Conservation (phyloP, 2,888 invertebrate genomes). For the Trachelus stipa region DNA sequence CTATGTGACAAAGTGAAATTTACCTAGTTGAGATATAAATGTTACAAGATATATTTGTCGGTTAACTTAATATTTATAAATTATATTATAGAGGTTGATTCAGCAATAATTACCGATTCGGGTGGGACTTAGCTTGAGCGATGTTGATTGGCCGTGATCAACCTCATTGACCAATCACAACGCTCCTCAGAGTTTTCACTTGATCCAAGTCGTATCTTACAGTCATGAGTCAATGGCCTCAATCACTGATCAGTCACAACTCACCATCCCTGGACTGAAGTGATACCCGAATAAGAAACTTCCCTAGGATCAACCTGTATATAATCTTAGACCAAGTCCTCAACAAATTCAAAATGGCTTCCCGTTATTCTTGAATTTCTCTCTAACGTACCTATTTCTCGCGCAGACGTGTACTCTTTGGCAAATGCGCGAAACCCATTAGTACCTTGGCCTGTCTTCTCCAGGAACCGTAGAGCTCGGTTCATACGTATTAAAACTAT, state of each 20-base stretch:
- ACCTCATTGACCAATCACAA: background rate
- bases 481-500: background rate
- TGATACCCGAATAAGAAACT: background rate
- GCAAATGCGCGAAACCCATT: background rate
- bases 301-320: background rate
- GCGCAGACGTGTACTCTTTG: background rate
- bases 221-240: background rate
- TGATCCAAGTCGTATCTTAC: background rate
- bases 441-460: background rate
- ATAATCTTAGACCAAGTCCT: background rate
- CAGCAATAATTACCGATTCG: background rate
- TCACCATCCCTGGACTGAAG: background rate
- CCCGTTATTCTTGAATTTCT: background rate
- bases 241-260: background rate
- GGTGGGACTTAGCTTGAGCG: background rate
- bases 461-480: background rate
- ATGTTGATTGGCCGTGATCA: background rate
- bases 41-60: too few species aligned
- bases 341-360: background rate
- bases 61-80: too few species aligned
- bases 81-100: too few species aligned
- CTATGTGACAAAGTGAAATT: too few species aligned
- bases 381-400: background rate
- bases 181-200: background rate
- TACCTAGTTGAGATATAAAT: too few species aligned